phyloP scores from a whole-genome alignment of 2,113 vertebrate genomes.

The Haliaeetus leucogaster region DNA sequence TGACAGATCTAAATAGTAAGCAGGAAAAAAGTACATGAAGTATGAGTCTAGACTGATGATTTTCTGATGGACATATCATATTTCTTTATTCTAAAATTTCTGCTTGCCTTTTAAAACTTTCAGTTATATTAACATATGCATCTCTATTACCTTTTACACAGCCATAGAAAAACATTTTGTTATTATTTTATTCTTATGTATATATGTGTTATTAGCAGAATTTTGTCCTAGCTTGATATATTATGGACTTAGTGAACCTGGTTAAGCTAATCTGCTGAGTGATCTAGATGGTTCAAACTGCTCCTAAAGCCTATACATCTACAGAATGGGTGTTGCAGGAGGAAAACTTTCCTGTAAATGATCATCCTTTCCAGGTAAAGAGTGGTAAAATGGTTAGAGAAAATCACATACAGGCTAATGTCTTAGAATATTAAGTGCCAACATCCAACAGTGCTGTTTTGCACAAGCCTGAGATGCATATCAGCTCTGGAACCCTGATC shows the following conservation, averaged over 20 bases:
- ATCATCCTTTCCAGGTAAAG: background rate
- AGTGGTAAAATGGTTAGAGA: background rate
- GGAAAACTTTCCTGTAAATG: background rate
- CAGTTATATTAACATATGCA: background rate
- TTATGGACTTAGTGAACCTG: background rate
- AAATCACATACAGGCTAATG: background rate
- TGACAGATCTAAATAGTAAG: background rate
- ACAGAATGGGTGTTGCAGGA: background rate
- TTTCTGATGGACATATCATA: background rate
- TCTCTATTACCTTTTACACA: background rate
- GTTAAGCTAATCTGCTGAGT: background rate
- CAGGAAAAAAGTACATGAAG: background rate
- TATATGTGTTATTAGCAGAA: background rate
- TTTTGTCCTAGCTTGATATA: background rate
- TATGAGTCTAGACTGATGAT: fast-evolving
- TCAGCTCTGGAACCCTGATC: background rate
- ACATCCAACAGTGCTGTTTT: background rate
- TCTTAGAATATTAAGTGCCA: background rate
- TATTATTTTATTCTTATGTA: background rate
- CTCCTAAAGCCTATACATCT: background rate
- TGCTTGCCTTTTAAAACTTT: fast-evolving
- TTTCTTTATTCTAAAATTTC: background rate
- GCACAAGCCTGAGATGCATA: background rate
- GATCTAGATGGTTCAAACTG: background rate
- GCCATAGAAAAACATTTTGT: background rate